These are phyloP conservation scores for Chitala chitala DNA, from an alignment of 2,113 vertebrate genomes.

Conservation along the genomic window DNA sequence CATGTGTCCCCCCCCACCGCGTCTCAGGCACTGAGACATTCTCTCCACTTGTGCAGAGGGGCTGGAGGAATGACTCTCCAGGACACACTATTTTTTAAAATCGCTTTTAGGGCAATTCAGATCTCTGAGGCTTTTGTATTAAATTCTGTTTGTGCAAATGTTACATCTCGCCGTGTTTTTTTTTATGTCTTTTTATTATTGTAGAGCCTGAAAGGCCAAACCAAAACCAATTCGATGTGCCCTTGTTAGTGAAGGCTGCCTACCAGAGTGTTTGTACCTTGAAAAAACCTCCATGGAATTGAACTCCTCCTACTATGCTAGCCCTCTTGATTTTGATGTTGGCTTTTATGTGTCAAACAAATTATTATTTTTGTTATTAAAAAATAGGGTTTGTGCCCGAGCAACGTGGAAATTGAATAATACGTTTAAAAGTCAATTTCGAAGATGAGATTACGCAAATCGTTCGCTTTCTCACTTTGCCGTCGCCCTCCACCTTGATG, in stretches of 20 bases:
- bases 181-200: conserved; percentile 39
- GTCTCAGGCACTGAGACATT: too few species aligned
- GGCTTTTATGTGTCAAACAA: conserved; percentile 66
- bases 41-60: too few species aligned
- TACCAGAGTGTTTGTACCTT: conserved; percentile 53
- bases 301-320: conserved; percentile 36
- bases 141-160: conserved; percentile 21
- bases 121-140: conserved; percentile 3
- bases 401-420: conserved; percentile 65
- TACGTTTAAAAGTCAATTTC: conserved; percentile 72
- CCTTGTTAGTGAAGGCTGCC: conserved; percentile 51
- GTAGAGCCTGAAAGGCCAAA: conserved; percentile 45
- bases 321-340: conserved; percentile 56
- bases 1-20: too few species aligned
- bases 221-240: conserved; percentile 51
- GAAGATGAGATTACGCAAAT: conserved; percentile 69
- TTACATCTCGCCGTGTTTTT: conserved; percentile 35
- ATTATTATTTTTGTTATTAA: conserved; percentile 69
- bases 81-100: too few species aligned
- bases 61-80: too few species aligned
- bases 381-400: conserved; percentile 39
- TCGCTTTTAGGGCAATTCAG: conserved; percentile 6
- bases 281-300: conserved; percentile 48
- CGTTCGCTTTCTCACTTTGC: conserved; percentile 51
- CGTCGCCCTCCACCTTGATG: conserved; percentile 57